Evolutionary conservation across 2,113 vertebrate genomes (phyloP), one percentile per base, ranked within the genome.

Genomic region (Stigmatopora nigra): DNA sequence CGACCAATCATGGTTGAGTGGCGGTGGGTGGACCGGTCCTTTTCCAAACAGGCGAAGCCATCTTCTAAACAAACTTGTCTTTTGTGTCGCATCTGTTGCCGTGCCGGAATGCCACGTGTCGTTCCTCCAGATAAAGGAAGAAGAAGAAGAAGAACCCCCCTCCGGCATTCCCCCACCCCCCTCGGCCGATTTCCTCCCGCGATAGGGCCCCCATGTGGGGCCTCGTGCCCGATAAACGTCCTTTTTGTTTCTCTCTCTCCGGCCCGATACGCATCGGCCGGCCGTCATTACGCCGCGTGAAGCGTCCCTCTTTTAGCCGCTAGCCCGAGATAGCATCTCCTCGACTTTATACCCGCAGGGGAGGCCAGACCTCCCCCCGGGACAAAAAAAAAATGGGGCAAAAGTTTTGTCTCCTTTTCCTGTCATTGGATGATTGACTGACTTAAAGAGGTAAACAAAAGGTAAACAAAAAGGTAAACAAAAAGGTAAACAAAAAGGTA

Each of bases 151-250:
- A 31, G 25, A 31, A 31, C 25, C 25, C 25, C 25, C 25, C 25
- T 3, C 1, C 25, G 2, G 25, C 3, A 3, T 1, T 3, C 25
- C 25, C 25, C 25, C 25, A 3, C 25, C 25, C 2, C 25, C 25
- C 25, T 3, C 25, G 38, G 38, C 70, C 78, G 88, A 91, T 91
- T 67, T 45, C 60, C 22, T 20, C 25, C 25, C 25, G 25, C 78
- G 90, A 92, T 91, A 90, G 9, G 61, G 83, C 88, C 89, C 89
- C 88, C 89, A 91, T 91, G 86, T 88, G 83, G 88, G 82, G 87
- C 80, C 59, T 75, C 76, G 79, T 83, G 80, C 84, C 89, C 86
- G 89, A 90, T 92, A 91, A 91, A 90, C 85, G 79, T 79, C 89
- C 90, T 91, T 89, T 91, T 89, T 84, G 81, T 81, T 84, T 80